Conservation (phyloP, 2,797 vertebrate genomes). For the Megaceryle alcyon region DNA sequence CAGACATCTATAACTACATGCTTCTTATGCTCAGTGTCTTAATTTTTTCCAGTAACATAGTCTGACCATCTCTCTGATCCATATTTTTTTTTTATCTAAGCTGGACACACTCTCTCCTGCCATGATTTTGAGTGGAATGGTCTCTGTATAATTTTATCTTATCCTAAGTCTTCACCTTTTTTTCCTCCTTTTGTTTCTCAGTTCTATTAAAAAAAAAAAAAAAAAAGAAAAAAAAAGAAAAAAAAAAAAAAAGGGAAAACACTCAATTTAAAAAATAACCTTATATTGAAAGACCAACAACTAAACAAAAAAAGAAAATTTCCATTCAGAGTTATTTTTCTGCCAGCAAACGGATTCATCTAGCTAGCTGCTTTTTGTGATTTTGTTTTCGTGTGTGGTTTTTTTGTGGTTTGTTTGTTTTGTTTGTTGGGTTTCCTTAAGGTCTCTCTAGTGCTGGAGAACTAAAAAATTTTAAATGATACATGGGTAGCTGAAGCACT, state of each 20-base stretch:
- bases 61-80: neutral
- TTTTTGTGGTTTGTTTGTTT: no score
- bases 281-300: neutral
- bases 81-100: neutral
- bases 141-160: neutral
- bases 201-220: neutral
- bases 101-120: neutral
- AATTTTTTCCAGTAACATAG: neutral
- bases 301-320: neutral
- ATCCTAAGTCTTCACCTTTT: neutral
- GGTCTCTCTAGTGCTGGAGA: neutral
- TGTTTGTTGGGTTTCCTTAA: neutral
- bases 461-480: neutral
- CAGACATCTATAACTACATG: neutral
- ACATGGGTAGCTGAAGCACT: conserved; percentile 15
- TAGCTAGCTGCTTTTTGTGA: neutral
- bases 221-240: neutral
- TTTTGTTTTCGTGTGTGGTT: no score
- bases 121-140: neutral
- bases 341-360: neutral
- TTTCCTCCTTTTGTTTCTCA: neutral
- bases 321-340: neutral
- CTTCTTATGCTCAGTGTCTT: neutral
- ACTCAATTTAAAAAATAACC: neutral
- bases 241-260: neutral